These are phyloP conservation scores for Pandemis cinnamomeana DNA, from an alignment of 2,888 invertebrate genomes.

Conservation along the genomic window DNA sequence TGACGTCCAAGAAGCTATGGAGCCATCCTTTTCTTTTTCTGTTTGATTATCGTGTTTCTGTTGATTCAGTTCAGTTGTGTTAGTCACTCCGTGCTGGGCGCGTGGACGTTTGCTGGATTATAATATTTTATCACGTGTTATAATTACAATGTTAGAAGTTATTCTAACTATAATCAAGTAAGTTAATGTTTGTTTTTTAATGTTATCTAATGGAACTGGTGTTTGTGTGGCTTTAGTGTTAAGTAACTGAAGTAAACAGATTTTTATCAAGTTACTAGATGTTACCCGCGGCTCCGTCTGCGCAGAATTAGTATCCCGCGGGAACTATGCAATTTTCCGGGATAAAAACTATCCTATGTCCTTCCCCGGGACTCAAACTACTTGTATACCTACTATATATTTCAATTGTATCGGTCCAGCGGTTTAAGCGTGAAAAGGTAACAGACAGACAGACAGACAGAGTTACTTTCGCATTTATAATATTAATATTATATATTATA, in stretches of 20 bases:
- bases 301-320: too few species aligned
- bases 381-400: too few species aligned
- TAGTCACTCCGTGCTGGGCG: neutral
- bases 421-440: too few species aligned
- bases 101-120: neutral
- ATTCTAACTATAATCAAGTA: neutral
- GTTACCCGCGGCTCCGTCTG: too few species aligned
- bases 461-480: too few species aligned
- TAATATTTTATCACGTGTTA: neutral
- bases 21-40: neutral
- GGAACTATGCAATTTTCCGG: too few species aligned
- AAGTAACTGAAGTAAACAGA: neutral
- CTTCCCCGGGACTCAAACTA: too few species aligned
- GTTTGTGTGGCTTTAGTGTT: too few species aligned
- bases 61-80: slow-evolving; percentile 4
- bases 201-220: neutral
- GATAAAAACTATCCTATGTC: too few species aligned
- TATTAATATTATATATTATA: too few species aligned
- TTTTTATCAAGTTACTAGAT: neutral
- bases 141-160: neutral
- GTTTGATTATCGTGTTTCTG: neutral
- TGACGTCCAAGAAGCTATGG: neutral
- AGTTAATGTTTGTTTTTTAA: neutral
- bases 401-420: too few species aligned
- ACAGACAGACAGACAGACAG: too few species aligned